Conservation (phyloP, 2,113 vertebrate genomes). For the Pseudorhombus dupliciocellatus region DNA sequence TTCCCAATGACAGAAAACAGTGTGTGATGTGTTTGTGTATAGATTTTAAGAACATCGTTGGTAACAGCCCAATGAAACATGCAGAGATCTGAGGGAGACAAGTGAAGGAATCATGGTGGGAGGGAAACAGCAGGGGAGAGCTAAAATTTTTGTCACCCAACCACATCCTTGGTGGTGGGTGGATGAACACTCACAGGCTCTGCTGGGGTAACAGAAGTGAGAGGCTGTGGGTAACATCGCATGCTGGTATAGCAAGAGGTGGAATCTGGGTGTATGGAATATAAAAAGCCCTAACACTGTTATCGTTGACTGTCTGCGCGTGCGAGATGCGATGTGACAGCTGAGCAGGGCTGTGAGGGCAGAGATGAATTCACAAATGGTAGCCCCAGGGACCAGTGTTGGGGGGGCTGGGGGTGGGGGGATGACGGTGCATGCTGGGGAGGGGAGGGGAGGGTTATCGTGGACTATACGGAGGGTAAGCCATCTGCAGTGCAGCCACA, state of each 20-base stretch:
- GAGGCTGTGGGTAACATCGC: slow-evolving; percentile 45
- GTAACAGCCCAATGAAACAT: slow-evolving; percentile 4
- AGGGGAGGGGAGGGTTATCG: slow-evolving; percentile 39
- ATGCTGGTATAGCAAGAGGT: slow-evolving; percentile 53
- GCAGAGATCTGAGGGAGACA: slow-evolving; percentile 7
- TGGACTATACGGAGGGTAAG: slow-evolving; percentile 48
- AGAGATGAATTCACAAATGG: slow-evolving; percentile 82
- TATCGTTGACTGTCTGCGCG: slow-evolving; percentile 74
- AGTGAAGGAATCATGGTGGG: background rate
- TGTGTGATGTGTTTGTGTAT: slow-evolving; percentile 15
- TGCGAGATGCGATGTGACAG: slow-evolving; percentile 83
- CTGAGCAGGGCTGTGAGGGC: slow-evolving; percentile 76
- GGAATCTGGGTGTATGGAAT: slow-evolving; percentile 70
- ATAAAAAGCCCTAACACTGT: slow-evolving; percentile 75
- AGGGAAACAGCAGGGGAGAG: slow-evolving; percentile 19
- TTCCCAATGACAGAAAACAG: slow-evolving; percentile 5
- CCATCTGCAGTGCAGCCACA: slow-evolving; percentile 29
- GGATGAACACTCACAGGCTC: background rate
- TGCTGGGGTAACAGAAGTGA: slow-evolving; percentile 30
- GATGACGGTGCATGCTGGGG: slow-evolving; percentile 48
- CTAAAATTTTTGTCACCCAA: slow-evolving; percentile 13
- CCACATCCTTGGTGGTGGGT: slow-evolving; percentile 4
- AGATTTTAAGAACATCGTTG: slow-evolving; percentile 17
- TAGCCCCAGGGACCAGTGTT: slow-evolving; percentile 73
- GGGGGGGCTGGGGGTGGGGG: slow-evolving; percentile 30